Conservation (phyloP, 2,888 invertebrate genomes). For the Ellobium chinense region DNA sequence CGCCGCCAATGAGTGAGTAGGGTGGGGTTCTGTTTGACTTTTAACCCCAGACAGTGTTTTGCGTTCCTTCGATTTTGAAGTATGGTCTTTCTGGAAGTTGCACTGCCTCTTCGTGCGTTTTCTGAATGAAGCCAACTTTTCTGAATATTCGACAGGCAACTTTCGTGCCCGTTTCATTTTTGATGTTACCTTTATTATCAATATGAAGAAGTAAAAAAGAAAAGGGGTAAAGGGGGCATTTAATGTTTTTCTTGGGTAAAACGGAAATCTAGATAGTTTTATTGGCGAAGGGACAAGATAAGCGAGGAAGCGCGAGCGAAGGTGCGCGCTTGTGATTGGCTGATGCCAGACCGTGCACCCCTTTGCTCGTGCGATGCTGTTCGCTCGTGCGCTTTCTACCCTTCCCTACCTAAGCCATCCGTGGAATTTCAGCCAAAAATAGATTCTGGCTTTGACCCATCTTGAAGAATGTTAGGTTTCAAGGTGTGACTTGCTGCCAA, state of each 20-base stretch:
- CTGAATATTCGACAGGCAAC: too few relatives aligned
- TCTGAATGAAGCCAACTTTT: too few relatives aligned
- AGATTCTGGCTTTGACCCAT: conserved; percentile 44
- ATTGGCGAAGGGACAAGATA: conserved; percentile 34
- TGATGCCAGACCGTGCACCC: conserved; percentile 32
- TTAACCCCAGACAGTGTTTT: background rate
- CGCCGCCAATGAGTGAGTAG: too few relatives aligned
- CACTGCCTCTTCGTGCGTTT: too few relatives aligned
- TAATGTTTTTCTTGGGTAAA: conserved; percentile 13
- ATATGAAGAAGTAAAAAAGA: too few relatives aligned
- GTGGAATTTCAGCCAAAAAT: conserved; percentile 51
- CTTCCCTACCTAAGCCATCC: conserved; percentile 40
- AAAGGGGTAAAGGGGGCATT: too few relatives aligned
- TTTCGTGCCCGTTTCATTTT: too few relatives aligned
- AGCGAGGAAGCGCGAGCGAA: conserved; percentile 30
- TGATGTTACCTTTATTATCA: too few relatives aligned
- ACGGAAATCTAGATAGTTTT: conserved; percentile 25
- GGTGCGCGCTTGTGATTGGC: conserved; percentile 25
- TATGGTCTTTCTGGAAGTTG: too few relatives aligned
- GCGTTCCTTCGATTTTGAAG: background rate
- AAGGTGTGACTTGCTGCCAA: conserved; percentile 45
- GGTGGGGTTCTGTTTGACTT: background rate
- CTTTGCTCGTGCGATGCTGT: background rate
- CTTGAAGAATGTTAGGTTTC: conserved; percentile 44
- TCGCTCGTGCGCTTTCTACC: background rate